These are phyloP conservation scores for Sarcophaga carnaria DNA, from an alignment of 2,888 invertebrate species.

Conservation along the genomic window DNA sequence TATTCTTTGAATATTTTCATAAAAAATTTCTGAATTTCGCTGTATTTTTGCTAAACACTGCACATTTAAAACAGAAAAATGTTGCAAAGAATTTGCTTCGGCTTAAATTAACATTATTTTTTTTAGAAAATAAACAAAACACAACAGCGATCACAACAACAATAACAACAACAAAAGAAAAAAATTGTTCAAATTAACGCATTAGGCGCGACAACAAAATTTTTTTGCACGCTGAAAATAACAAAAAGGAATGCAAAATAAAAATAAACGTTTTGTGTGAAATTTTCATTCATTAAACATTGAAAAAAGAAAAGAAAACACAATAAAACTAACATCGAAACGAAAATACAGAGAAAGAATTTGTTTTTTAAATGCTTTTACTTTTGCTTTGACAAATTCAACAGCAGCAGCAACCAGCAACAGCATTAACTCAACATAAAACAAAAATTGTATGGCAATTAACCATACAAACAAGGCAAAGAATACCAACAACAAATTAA, in stretches of 20 bases:
- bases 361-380: constrained; percentile 22
- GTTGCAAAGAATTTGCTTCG: constrained; percentile 46
- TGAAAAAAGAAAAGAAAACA: constrained; percentile 15
- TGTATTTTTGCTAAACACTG: constrained; percentile 52
- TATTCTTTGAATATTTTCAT: background rate
- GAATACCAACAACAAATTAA: constrained; percentile 35
- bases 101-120: constrained; percentile 62
- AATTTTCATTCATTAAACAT: constrained; percentile 68
- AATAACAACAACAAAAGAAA: constrained; percentile 35
- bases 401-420: constrained; percentile 14
- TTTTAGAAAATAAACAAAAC: constrained; percentile 3
- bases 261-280: constrained; percentile 61
- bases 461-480: constrained; percentile 38
- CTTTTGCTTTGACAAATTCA: constrained; percentile 52
- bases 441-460: constrained; percentile 60
- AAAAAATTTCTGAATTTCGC: constrained; percentile 10
- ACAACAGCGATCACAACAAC: constrained; percentile 15
- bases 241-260: constrained; percentile 17
- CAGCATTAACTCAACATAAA: constrained; percentile 5
- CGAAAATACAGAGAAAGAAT: background rate
- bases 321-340: background rate
- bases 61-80: constrained; percentile 25
- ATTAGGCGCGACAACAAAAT: constrained; percentile 44
- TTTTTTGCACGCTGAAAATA: background rate
- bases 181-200: constrained; percentile 36